phyloP scores from a whole-genome alignment of 2,113 vertebrate genomes.

The Poeciliopsis retropinna region DNA sequence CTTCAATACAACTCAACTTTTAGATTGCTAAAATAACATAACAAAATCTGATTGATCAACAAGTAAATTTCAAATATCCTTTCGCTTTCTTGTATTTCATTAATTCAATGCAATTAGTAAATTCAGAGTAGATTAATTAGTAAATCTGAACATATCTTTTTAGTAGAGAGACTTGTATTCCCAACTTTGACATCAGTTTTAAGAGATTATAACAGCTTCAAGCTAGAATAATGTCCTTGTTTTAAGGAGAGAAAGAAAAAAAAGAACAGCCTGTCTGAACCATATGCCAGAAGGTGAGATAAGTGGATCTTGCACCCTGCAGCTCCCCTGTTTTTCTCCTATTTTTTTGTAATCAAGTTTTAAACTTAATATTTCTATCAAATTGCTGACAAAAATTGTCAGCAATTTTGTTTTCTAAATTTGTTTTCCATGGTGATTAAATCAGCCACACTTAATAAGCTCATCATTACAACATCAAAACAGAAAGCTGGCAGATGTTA shows the following conservation, averaged over 20 bases:
- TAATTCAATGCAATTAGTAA: background rate
- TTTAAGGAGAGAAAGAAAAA: background rate
- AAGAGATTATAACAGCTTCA: background rate
- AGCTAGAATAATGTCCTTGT: conserved; percentile 14
- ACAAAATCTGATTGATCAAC: background rate
- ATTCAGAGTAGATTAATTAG: background rate
- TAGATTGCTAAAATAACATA: background rate
- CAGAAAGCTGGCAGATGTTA: conserved; percentile 45
- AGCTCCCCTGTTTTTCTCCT: background rate
- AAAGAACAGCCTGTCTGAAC: background rate
- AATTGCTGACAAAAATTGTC: conserved; percentile 22
- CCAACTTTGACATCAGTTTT: background rate
- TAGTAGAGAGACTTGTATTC: background rate
- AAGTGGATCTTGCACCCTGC: conserved; percentile 7
- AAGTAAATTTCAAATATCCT: background rate
- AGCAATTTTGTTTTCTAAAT: too few species aligned
- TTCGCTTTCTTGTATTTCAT: background rate
- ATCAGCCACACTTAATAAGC: conserved; percentile 54
- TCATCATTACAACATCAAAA: conserved; percentile 64
- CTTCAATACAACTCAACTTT: background rate
- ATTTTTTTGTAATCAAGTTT: conserved; percentile 20
- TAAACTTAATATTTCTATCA: conserved; percentile 26
- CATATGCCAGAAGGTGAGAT: background rate
- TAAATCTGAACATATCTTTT: background rate
- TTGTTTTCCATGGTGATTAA: conserved; percentile 42